These are phyloP conservation scores for Globicephala melas DNA, from an alignment of 2,113 vertebrate genomes.

Conservation along the genomic window DNA sequence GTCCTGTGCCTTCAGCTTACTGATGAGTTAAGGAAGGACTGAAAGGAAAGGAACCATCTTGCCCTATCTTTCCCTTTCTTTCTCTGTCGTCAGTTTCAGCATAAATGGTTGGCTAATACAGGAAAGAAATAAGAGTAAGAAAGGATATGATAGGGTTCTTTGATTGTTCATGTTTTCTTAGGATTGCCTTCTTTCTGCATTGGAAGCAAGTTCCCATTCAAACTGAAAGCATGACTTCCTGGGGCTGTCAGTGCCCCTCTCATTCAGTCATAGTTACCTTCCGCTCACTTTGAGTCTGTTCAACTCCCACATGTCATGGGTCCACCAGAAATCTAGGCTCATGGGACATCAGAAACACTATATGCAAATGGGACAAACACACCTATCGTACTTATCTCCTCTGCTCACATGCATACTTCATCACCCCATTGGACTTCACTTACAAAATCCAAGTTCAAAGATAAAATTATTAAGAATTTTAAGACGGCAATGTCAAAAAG, in stretches of 20 bases:
- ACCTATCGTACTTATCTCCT: neutral
- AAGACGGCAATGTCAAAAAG: neutral
- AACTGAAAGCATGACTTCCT: neutral
- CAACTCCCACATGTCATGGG: neutral
- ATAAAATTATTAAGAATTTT: neutral
- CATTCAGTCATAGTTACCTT: neutral
- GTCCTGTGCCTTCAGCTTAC: neutral
- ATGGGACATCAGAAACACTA: neutral
- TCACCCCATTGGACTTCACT: neutral
- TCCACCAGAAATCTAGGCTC: neutral
- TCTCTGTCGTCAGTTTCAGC: neutral
- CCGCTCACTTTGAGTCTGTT: neutral
- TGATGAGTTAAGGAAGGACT: neutral
- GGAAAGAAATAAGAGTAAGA: neutral
- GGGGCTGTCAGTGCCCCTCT: accelerated
- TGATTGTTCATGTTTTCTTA: neutral
- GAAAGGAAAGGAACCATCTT: neutral
- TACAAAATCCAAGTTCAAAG: neutral
- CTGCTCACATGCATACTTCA: neutral
- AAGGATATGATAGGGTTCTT: neutral
- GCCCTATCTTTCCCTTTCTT: neutral
- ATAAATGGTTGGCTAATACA: neutral
- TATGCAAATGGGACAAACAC: neutral
- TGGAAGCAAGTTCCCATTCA: neutral
- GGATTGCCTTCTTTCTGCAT: neutral